phyloP scores from a whole-genome alignment of 2,888 invertebrate genomes.

The Trisateles emortualis region DNA sequence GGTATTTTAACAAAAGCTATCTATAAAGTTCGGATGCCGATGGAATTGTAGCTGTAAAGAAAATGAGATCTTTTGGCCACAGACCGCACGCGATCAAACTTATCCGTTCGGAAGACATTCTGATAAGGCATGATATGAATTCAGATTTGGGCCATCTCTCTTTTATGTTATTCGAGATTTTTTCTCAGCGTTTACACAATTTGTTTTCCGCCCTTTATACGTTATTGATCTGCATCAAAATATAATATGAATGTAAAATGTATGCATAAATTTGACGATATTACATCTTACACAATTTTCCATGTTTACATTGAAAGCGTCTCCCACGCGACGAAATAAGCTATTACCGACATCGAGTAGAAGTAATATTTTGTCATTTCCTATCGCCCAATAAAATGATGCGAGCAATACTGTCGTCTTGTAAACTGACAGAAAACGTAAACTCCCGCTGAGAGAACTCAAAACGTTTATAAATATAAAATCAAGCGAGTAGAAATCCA shows the following conservation, averaged over 20 bases:
- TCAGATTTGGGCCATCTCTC: constrained; percentile 62
- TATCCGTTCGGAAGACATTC: constrained; percentile 65
- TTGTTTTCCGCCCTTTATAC: constrained; percentile 39
- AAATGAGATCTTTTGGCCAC: constrained; percentile 67
- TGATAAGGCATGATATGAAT: constrained; percentile 70
- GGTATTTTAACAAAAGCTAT: constrained; percentile 51
- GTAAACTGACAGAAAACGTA: constrained; percentile 46
- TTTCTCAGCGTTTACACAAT: constrained; percentile 48
- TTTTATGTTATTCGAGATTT: constrained; percentile 61
- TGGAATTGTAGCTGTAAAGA: constrained; percentile 63
- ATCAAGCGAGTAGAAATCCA: constrained; percentile 60
- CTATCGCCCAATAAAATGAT: constrained; percentile 46
- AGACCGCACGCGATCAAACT: constrained; percentile 59
- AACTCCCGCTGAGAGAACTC: constrained; percentile 51
- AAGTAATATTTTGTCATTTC: constrained; percentile 49
- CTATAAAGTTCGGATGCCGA: constrained; percentile 50
- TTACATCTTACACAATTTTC: constrained; percentile 44
- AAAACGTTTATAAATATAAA: constrained; percentile 62
- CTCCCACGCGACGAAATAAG: constrained; percentile 44
- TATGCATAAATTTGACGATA: constrained; percentile 44
- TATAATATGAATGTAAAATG: constrained; percentile 49
- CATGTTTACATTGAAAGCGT: constrained; percentile 40
- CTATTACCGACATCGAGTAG: constrained; percentile 44
- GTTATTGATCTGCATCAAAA: constrained; percentile 46
- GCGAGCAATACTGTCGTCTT: constrained; percentile 38